These are phyloP conservation scores for Phrynocephalus versicolor DNA, from an alignment of 2,113 vertebrate genomes.

Conservation along the genomic window DNA sequence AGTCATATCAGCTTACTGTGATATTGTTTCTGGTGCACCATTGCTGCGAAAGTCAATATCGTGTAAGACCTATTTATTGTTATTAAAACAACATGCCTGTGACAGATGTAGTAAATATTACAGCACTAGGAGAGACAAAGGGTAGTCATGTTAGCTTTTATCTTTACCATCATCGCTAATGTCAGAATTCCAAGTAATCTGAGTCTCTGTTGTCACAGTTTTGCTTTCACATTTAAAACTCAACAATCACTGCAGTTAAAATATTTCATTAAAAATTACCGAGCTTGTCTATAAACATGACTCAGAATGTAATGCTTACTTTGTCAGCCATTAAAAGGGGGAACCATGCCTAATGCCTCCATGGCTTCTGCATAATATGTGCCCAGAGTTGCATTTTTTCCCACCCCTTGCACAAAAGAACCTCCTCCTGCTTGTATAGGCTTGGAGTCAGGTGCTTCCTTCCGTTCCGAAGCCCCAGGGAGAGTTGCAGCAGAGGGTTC, in stretches of 20 bases:
- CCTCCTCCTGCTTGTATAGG: not conserved
- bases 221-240: not conserved
- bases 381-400: not conserved
- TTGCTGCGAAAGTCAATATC: not conserved
- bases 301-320: not conserved
- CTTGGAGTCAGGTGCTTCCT: not conserved
- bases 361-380: not conserved
- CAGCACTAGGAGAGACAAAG: not conserved
- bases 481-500: not conserved
- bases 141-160: not conserved
- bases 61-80: not conserved
- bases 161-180: not conserved
- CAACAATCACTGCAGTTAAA: not conserved
- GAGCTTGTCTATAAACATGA: not conserved
- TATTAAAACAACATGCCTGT: not conserved
- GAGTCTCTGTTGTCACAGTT: not conserved
- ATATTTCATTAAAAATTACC: not conserved
- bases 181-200: not conserved
- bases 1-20: not conserved
- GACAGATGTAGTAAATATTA: not conserved
- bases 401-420: not conserved
- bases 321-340: not conserved
- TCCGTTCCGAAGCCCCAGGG: not conserved
- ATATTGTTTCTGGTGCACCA: not conserved
- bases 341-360: not conserved